Conservation (phyloP, 2,113 vertebrate genomes). For the Gymnorhina tibicen region DNA sequence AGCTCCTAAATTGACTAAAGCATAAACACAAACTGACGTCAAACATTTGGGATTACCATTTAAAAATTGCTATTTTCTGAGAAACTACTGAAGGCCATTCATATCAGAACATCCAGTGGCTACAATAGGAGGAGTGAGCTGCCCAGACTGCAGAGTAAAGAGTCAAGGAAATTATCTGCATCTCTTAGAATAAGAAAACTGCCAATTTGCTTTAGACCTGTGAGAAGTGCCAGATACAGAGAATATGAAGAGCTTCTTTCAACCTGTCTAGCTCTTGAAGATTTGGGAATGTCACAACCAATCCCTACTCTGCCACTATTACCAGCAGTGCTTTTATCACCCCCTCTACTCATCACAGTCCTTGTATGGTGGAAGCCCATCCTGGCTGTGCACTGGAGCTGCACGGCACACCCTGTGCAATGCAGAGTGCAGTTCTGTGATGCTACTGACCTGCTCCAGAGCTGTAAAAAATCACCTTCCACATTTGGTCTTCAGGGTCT, state of each 20-base stretch:
- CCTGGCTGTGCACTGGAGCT: not conserved
- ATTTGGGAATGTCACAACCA: not conserved
- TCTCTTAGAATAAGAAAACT: not conserved
- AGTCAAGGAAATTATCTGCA: not conserved
- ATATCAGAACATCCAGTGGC: not conserved
- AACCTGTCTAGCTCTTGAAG: not conserved
- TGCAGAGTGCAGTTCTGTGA: not conserved
- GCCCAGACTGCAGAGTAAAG: not conserved
- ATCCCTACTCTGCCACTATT: not conserved
- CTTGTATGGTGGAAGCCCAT: not conserved
- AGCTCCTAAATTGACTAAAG: conserved; percentile 22
- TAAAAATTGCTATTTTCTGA: not conserved
- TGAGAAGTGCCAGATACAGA: not conserved
- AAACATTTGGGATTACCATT: not conserved
- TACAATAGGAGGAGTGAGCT: not conserved
- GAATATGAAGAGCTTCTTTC: not conserved
- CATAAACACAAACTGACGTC: conserved; percentile 16
- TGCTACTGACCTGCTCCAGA: not conserved
- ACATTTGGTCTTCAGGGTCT: not conserved
- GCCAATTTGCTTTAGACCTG: not conserved
- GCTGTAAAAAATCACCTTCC: not conserved
- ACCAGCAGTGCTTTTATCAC: not conserved
- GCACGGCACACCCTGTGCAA: not conserved
- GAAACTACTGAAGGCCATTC: not conserved
- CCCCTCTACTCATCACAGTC: not conserved